Percentiles rank a stretch among this genome's conserved stretches.
Conservation (phyloP, 2,888 invertebrate species). For the Ophion ventricosus region DNA sequence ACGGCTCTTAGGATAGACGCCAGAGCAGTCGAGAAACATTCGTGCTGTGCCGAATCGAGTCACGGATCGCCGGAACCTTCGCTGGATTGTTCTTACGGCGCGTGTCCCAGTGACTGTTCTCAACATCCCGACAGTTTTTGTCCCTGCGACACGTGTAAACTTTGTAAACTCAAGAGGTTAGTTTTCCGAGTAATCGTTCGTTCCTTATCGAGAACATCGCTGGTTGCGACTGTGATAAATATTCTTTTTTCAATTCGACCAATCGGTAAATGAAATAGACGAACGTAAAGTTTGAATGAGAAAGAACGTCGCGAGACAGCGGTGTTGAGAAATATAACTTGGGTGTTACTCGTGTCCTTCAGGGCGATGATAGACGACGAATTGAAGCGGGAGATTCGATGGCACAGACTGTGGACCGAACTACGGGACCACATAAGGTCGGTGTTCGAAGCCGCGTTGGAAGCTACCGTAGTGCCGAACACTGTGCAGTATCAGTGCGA, state of each 20-base stretch:
- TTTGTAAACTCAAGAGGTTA: conserved; percentile 75
- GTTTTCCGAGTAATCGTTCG: background rate
- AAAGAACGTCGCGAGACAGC: background rate
- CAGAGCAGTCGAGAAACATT: background rate
- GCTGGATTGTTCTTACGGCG: conserved; percentile 13
- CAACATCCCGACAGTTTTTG: conserved; percentile 72
- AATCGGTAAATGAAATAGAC: background rate
- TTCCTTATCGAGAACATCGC: background rate
- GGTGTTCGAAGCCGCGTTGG: conserved; percentile 81
- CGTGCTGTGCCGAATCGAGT: conserved; percentile 6
- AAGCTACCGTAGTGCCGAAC: conserved; percentile 72
- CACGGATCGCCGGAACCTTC: conserved; percentile 7
- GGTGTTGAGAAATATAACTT: background rate
- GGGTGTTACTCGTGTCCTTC: background rate
- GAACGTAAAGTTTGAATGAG: background rate
- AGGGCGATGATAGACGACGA: conserved; percentile 82
- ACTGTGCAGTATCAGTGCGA: conserved; percentile 71
- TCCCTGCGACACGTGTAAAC: conserved; percentile 76
- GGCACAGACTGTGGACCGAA: conserved; percentile 84
- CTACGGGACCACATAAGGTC: conserved; percentile 83
- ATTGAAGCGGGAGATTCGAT: conserved; percentile 73
- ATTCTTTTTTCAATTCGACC: background rate
- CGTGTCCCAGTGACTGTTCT: conserved; percentile 37
- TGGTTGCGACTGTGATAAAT: background rate
- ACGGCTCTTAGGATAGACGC: conserved; percentile 47